Conservation (phyloP, 2,888 invertebrate species). For the Dryococelus australis region DNA sequence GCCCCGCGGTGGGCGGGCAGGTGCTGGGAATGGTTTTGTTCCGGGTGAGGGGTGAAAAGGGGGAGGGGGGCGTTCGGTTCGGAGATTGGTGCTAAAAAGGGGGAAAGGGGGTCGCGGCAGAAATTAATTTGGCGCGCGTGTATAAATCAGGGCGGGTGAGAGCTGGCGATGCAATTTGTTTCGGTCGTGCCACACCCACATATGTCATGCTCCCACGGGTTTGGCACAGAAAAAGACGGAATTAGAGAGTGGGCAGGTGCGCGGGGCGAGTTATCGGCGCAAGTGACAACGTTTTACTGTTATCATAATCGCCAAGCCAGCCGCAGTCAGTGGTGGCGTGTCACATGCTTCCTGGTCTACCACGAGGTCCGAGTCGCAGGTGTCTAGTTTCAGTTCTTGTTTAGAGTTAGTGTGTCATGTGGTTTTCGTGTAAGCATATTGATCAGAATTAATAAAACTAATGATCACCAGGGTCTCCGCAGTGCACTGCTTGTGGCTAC, state of each 20-base stretch:
- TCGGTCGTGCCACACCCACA: conserved; percentile 1
- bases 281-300: background rate
- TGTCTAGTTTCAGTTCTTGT: no score
- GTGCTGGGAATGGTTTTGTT: background rate
- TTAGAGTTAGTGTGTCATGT: no score
- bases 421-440: no score
- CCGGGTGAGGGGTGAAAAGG: background rate
- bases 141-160: conserved; percentile 27
- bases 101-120: background rate
- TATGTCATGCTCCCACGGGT: conserved; percentile 26
- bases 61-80: background rate
- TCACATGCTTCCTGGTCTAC: no score
- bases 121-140: conserved; percentile 29
- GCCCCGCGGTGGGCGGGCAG: no score
- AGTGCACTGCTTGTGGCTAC: no score
- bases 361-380: no score
- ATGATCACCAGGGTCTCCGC: no score
- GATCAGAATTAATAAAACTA: no score
- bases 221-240: background rate
- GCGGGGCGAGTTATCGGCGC: background rate
- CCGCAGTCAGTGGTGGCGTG: background rate
- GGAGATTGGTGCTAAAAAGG: background rate
- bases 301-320: background rate
- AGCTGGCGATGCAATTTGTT: conserved; percentile 23
- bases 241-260: background rate